Base-by-base conservation (phyloP, 2,888 invertebrate genomes). In the Eremobia ochroleuca region DNA sequence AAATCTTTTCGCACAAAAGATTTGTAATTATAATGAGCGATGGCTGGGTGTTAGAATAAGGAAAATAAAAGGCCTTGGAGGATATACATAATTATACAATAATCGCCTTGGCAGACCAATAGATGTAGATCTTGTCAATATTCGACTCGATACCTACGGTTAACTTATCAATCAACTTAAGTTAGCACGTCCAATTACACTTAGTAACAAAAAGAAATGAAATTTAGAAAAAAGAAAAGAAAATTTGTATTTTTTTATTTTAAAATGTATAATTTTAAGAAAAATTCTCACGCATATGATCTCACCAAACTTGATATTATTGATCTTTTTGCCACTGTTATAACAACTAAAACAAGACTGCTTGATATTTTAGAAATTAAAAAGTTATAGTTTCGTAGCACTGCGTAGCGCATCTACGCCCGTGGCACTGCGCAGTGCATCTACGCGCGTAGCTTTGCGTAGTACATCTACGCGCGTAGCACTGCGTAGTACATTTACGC, bases 21-120 rank as follows among this genome's bases (percentile, higher is more conserved):
- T 43, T 25, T 66, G 13, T 55, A 55, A 31, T 76, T n/a, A 69
- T 67, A 52, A n/a, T 73, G 62, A 40, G 40, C 79, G 37, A 79
- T 79, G 1, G 43, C 25, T 28, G 1, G 43, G 28, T 28, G 43
- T 21, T 8, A 58, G n/a, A 15, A 34, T 34, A 31, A 49, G 31
- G 65, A 52, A 69, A 77, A 4, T 25, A 15, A n/a, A 61, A 40
- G 40, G 28, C 65, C 25, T 78, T 66, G 59, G 18, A 28, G 18
- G 2, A 25, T 31, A n/a, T n/a, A n/a, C 1, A n/a, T 40, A 52
- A 6, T n/a, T n/a, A 37, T 52, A 52, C 1, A 8, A 34, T n/a
- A 52, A 34, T 21, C n/a, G 6, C 6, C 40, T n/a, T n/a, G 5
- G 15, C 18, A 55, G 25, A 31, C 9, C 18, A 34, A n/a, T 74